Evolutionary conservation across 1,140 invertebrate genomes (phyloP), one percentile per base, ranked within the genome.

Genomic region (Drosophila virilis): DNA sequence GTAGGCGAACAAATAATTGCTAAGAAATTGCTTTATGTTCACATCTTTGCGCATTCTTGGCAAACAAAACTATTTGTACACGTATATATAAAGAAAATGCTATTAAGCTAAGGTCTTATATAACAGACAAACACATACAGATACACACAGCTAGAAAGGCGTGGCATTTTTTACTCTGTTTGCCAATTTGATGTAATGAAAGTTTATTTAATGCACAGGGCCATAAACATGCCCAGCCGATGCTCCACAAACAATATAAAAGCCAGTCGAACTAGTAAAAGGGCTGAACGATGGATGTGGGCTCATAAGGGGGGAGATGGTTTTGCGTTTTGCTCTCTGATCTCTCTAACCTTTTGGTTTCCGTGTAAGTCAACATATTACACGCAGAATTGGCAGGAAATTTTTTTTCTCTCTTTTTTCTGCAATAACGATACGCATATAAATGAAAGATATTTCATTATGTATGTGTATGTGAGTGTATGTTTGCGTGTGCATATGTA

Each of bases 181-280:
- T 65, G 40, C 22, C 54, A 64, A 64, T 65, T 75, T 59, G 67
- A 33, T 71, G 58, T 76, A 55, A 72, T 67, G 67, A 54, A 65
- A 71, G 78, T 74, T 78, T 70, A 74, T 70, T 66, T 77, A 72
- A 80, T 73, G 71, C 74, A 76, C 72, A 68, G 58, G 64, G 52
- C 54, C 72, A 79, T 82, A 79, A 86, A 80, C 69, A 79, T 72
- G 71, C 40, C 50, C 75, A 61, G 37, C 66, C 42, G 51, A 76
- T 68, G 57, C 64, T 42, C 55, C 35, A 68, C 42, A 74, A 48
- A 61, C 57, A 74, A 55, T 61, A 50, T 15, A 12, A 66, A 59
- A 58, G 13, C 48, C 54, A 52, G 37, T 10, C 35, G 58, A 67
- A n/a, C 9, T 4, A 13, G 40, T 42, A 35, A 22, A 48, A 61